Evolutionary conservation across 2,888 invertebrate species (phyloP), one percentile per base, ranked within the genome.

Genomic region (Clunio marinus): DNA sequence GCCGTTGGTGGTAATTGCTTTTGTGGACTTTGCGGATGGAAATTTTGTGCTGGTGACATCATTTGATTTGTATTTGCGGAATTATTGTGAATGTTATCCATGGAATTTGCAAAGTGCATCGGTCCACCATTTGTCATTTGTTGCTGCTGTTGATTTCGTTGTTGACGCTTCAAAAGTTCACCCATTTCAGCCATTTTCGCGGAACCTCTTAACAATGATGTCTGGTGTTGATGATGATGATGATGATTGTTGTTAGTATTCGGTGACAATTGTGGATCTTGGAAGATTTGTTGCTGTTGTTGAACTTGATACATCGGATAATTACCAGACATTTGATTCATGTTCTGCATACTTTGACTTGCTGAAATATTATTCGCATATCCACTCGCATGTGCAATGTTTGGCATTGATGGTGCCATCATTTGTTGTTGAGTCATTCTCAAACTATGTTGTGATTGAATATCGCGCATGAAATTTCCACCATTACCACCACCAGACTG

Each of bases 121-220:
- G 78, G 75, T 71, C 76, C 73, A 13, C 76, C 73, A 10, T 71
- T 70, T 27, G 71, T 71, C 70, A 73, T 72, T n/a, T n/a, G n/a
- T 71, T 72, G 73, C 5, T 32, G 5, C 71, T 72, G 73, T 37
- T 78, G 78, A 66, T 77, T 78, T 41, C 81, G 77, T 71, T 81
- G 82, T 71, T 83, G 83, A 17, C 87, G 76, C 70, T 87, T 78
- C 8, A 89, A 86, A 75, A 92, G 90, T 74, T 93, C 90, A 2
- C 89, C 86, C 88, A 91, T 89, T 77, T 91, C 91, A 2, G 86
- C 86, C 69, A 90, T 80, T 75, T 90, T 88, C 0, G 87, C 87
- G 51, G 83, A 80, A 1, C 85, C 83, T 25, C 74, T 78, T 0
- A 76, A 35, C 1, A 70, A 41, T 4, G 69, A 69, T 15, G 70